These are phyloP conservation scores for Threskiornis aethiopicus DNA, from an alignment of 2,797 vertebrate genomes.

Conservation along the genomic window DNA sequence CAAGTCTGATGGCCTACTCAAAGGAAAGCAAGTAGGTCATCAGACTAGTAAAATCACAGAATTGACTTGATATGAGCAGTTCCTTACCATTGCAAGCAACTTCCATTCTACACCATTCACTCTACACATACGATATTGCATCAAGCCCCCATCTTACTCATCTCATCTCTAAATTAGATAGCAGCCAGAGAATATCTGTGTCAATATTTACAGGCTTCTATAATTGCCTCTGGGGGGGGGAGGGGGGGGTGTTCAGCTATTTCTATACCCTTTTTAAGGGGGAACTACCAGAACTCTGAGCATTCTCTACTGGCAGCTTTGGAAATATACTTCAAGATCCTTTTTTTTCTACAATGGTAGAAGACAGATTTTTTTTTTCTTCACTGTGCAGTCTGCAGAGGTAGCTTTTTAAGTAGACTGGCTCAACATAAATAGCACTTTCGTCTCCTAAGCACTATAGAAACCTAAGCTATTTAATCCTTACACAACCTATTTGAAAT, in stretches of 20 bases:
- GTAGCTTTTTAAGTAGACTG: not conserved
- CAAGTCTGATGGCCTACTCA: not conserved
- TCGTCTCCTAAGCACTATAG: not conserved
- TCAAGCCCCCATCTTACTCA: not conserved
- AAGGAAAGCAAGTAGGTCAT: fast-evolving
- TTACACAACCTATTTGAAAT: not conserved
- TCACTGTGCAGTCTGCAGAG: not conserved
- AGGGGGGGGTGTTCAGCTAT: not conserved
- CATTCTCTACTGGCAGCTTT: not conserved
- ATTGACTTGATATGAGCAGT: not conserved
- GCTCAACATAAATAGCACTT: not conserved
- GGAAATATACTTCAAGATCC: not conserved
- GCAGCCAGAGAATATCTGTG: not conserved
- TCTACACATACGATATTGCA: not conserved
- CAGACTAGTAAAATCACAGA: not conserved
- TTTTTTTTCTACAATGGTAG: not conserved
- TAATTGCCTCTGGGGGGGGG: too few relatives aligned
- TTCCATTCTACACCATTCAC: not conserved
- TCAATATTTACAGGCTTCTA: not conserved
- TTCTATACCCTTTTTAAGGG: not conserved
- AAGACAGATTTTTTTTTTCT: not conserved
- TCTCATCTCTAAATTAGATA: not conserved
- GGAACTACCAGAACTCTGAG: not conserved
- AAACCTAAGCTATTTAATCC: not conserved
- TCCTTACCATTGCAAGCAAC: not conserved